Conservation (phyloP, 35 echinoderm and acorn worm species). For the Ophiothrix spiculata region DNA sequence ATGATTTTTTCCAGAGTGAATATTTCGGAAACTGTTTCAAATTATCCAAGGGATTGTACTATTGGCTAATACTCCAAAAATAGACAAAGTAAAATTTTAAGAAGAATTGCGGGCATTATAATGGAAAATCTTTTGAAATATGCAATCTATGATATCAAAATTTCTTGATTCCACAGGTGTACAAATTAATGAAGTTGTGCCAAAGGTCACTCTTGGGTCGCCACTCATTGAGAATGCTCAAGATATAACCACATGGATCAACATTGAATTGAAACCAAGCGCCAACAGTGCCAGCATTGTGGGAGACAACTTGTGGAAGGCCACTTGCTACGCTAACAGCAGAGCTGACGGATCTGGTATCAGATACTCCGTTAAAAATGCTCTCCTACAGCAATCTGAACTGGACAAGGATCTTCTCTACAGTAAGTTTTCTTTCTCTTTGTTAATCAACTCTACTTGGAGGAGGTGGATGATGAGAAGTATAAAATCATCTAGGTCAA, state of each 20-base stretch:
- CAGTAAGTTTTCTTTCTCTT: neutral
- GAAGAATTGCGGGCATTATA: neutral
- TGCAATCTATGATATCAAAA: neutral
- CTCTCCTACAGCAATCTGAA: neutral
- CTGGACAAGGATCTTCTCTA: neutral
- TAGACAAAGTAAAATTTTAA: neutral
- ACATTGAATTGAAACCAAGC: conserved; percentile 27
- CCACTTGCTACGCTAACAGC: conserved; percentile 27
- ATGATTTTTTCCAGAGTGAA: too few relatives aligned
- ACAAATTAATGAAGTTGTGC: neutral
- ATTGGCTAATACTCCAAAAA: neutral
- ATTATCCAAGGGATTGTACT: too few relatives aligned
- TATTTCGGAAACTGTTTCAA: too few relatives aligned
- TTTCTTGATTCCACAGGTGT: conserved; percentile 25
- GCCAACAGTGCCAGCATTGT: conserved; percentile 17
- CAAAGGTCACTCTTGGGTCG: neutral
- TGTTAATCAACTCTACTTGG: too few relatives aligned
- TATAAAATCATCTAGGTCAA: too few relatives aligned
- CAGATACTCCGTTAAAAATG: neutral
- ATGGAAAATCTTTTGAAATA: too few relatives aligned
- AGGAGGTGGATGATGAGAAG: too few relatives aligned
- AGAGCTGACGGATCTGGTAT: conserved; percentile 25
- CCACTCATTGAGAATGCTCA: conserved; percentile 35
- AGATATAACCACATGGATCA: conserved; percentile 1
- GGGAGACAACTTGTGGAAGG: conserved; percentile 44